phyloP scores from a whole-genome alignment of 1,140 invertebrate genomes.

The Lepidurus apus region DNA sequence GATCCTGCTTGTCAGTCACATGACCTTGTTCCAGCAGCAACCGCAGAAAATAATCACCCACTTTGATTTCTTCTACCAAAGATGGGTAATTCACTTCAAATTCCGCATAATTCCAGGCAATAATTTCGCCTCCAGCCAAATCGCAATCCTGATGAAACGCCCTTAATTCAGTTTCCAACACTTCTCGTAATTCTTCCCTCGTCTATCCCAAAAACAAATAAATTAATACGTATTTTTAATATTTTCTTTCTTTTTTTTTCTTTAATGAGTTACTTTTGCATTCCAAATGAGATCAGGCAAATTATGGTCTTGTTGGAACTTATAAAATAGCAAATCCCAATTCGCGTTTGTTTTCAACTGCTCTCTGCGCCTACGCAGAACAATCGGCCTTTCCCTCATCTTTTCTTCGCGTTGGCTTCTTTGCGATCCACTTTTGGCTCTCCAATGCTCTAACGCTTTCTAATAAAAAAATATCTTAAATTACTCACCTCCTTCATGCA shows the following conservation, averaged over 20 bases:
- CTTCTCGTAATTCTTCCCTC: conserved; percentile 85
- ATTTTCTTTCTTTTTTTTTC: too few relatives aligned
- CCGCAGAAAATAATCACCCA: conserved; percentile 96
- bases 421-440: conserved; percentile 61
- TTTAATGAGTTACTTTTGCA: conserved; percentile 63
- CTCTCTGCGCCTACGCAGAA: conserved; percentile 81
- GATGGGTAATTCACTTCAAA: conserved; percentile 92
- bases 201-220: conserved; percentile 51
- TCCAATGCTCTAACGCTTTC: conserved; percentile 83
- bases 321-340: conserved; percentile 90
- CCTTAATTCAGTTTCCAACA: conserved; percentile 88
- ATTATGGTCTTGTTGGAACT: conserved; percentile 90
- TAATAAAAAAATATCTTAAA: background rate
- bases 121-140: conserved; percentile 60
- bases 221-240: too few relatives aligned
- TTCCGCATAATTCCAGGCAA: conserved; percentile 97
- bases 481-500: too few relatives aligned
- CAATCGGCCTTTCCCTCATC: conserved; percentile 67
- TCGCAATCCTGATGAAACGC: conserved; percentile 86
- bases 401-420: conserved; percentile 52
- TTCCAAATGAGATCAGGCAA: conserved; percentile 98
- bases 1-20: conserved; percentile 58
- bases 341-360: conserved; percentile 87
- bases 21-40: conserved; percentile 84
- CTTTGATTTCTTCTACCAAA: conserved; percentile 92